These are phyloP conservation scores for Ophion ventricosus DNA, from an alignment of 2,888 invertebrate species.

Conservation along the genomic window DNA sequence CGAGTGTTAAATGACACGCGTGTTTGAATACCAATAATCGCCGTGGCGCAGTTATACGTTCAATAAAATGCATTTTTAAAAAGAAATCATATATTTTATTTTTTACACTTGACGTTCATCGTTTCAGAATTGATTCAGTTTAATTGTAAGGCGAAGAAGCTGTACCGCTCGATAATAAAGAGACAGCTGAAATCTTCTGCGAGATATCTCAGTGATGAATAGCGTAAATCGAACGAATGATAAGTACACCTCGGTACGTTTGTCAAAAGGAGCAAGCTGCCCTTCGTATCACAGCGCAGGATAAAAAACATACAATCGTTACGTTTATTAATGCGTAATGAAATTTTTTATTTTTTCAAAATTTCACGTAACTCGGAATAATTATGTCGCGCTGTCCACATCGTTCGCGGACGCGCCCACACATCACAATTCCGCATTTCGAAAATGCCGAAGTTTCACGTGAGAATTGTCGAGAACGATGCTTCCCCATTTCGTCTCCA, in stretches of 20 bases:
- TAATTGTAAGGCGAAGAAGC: too few species aligned
- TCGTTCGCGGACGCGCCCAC: neutral
- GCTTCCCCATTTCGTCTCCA: neutral
- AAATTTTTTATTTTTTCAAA: conserved; percentile 12
- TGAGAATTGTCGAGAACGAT: neutral
- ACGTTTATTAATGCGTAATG: neutral
- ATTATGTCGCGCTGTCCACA: neutral
- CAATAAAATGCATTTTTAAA: too few species aligned
- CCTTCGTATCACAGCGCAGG: neutral
- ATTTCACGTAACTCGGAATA: neutral
- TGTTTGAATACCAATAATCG: too few species aligned
- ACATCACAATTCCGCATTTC: neutral
- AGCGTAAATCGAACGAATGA: neutral
- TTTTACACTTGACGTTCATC: too few species aligned
- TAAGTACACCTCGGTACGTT: neutral
- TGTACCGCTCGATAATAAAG: too few species aligned
- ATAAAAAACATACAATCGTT: neutral
- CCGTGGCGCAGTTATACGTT: too few species aligned
- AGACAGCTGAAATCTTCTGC: neutral
- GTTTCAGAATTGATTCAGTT: too few species aligned
- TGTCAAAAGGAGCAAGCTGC: neutral
- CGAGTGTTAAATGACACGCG: too few species aligned
- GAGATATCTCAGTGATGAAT: neutral
- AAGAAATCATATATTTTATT: too few species aligned
- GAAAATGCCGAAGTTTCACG: neutral